Conservation (phyloP, 2,113 vertebrate species). For the Stigmatopora nigra region DNA sequence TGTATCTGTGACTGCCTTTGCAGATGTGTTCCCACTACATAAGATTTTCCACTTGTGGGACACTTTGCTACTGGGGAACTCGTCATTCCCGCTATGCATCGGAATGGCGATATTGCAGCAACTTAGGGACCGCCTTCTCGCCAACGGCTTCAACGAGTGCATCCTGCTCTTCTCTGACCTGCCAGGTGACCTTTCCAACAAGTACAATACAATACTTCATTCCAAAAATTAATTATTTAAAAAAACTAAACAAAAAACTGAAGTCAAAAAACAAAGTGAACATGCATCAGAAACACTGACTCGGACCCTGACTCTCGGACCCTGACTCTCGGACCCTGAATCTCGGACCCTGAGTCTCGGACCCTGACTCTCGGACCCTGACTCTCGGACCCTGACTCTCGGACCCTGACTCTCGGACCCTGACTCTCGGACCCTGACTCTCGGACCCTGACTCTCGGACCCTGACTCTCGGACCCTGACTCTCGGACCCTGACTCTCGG, state of each 20-base stretch:
- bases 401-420: not conserved
- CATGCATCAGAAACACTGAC: too few species aligned
- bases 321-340: too few species aligned
- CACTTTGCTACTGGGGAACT: conserved; percentile 90
- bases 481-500: too few species aligned
- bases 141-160: conserved; percentile 98
- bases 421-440: too few species aligned
- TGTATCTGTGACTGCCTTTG: conserved; percentile 23
- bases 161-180: conserved; percentile 98
- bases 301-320: too few species aligned
- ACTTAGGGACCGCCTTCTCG: conserved; percentile 86
- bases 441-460: too few species aligned
- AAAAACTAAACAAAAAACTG: too few species aligned
- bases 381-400: too few species aligned
- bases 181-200: conserved; percentile 88
- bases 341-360: too few species aligned
- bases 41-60: conserved; percentile 99
- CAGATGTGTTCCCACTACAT: conserved; percentile 96
- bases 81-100: conserved; percentile 95
- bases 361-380: too few species aligned
- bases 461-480: too few species aligned
- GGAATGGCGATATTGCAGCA: conserved; percentile 96
- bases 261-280: not conserved
- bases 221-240: not conserved
- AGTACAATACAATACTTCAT: not conserved